Base-by-base conservation (phyloP, 2,888 invertebrate species). In the Sinelater perroti region DNA sequence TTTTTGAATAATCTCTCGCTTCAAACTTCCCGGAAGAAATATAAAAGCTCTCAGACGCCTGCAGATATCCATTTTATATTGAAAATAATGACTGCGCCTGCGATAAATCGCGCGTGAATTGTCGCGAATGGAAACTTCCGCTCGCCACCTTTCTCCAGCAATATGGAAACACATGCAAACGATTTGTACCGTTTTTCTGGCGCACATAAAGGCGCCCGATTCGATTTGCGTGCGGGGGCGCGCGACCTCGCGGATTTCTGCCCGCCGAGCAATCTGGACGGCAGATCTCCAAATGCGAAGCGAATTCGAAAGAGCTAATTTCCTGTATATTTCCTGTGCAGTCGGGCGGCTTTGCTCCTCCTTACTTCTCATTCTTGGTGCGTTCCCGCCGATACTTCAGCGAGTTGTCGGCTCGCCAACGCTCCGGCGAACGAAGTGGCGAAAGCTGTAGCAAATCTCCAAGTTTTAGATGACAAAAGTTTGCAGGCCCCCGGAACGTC, bases 381-480 rank as follows among this genome's bases (percentile, higher is more conserved):
- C 31, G 49, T 49, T 33, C 28, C 18, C 36, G 11, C 33, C 50
- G 24, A 50, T 50, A 50, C 50, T 40, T 38, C 40, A 50, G 30
- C 28, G 40, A 50, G 40, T 50, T 50, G 50, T 40, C 50, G 30
- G 40, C 50, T 30, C 28, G 38, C 11, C 18, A 30, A 40, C 40
- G 13, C 35, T 6, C 40, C 6, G 20, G 30, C 38, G 50, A n/a
- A 26, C 24, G 28, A 40, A 40, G 38, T 16, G 50, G 11, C 28
- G 28, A 50, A 28, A 38, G 26, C 38, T 40, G 50, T 50, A 50
- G 30, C 50, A 40, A 50, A 40, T 30, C 21, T 38, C 38, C 13
- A 50, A 50, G 38, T 50, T 50, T 50, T 50, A 50, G 38, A 50
- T 50, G 38, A 40, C 38, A 40, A 50, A 50, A 50, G 38, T 50